phyloP scores from a whole-genome alignment of 2,113 vertebrate species.

The Cygnus buccinator region DNA sequence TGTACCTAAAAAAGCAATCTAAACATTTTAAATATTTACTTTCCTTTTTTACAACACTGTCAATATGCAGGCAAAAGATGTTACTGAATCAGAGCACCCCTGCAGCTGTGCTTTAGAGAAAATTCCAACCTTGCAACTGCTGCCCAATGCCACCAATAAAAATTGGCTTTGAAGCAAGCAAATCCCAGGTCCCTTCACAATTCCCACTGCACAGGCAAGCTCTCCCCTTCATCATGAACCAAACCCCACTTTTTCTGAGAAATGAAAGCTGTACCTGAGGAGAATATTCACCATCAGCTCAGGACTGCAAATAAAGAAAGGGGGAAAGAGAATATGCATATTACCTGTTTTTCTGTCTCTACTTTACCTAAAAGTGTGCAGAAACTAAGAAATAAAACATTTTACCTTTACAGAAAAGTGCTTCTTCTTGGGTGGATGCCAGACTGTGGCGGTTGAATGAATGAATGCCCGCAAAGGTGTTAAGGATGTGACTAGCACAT shows the following conservation, averaged over 20 bases:
- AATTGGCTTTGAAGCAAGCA: not conserved
- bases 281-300: not conserved
- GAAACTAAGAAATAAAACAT: not conserved
- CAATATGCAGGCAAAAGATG: not conserved
- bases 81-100: not conserved
- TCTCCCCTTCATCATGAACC: not conserved
- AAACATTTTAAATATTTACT: conserved; percentile 21
- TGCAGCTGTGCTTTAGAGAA: not conserved
- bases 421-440: conserved; percentile 74
- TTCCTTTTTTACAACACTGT: not conserved
- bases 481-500: conserved; percentile 90
- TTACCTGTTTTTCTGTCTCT: not conserved
- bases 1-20: not conserved
- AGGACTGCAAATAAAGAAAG: conserved; percentile 8
- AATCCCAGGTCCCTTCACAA: not conserved
- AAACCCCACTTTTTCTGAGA: not conserved
- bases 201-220: not conserved
- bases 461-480: conserved; percentile 89
- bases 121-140: not conserved
- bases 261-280: not conserved
- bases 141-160: conserved; percentile 5
- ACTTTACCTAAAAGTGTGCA: not conserved
- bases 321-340: not conserved
- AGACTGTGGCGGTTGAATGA: conserved; percentile 83
- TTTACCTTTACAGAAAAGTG: conserved; percentile 85